A percentile compares a stretch with the other conserved stretches of the same genome.
Evolutionary conservation across 2,797 vertebrate species (phyloP).

Genomic region (Distichodus sexfasciatus): DNA sequence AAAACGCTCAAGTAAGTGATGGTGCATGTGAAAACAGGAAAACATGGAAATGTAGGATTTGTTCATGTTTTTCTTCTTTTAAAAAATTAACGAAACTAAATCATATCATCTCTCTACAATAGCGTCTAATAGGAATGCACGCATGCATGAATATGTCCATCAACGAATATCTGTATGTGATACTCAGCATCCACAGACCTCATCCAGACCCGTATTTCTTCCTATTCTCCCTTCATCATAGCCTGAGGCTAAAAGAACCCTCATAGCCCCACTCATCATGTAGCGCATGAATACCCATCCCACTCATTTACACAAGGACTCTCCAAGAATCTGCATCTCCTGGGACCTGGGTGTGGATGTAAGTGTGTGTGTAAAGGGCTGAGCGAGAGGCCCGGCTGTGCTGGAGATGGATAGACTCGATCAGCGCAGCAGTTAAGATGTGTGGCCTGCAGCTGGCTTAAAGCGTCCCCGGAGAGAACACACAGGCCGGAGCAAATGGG

Average conservation of each 20-base stretch:
- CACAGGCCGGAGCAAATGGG: conserved; percentile 72
- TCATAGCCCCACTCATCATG: conserved; percentile 75
- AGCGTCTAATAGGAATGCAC: not conserved
- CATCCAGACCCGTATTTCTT: conserved; percentile 58
- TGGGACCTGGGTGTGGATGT: conserved; percentile 33
- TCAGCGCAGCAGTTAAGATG: conserved; percentile 80
- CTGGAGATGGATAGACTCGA: conserved; percentile 79
- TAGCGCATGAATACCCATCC: conserved; percentile 90
- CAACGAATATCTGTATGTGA: not conserved
- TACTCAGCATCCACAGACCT: not conserved
- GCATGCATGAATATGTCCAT: conserved; percentile 4
- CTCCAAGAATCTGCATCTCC: conserved; percentile 59
- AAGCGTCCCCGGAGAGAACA: conserved; percentile 75
- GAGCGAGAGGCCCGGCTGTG: conserved; percentile 60
- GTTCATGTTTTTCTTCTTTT: too few relatives aligned
- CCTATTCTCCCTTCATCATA: conserved; percentile 73
- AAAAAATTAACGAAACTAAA: too few relatives aligned
- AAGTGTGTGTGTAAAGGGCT: conserved; percentile 18
- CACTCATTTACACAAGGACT: conserved; percentile 86
- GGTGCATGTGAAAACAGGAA: not conserved
- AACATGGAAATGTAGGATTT: conserved; percentile 8
- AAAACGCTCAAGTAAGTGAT: conserved; percentile 28
- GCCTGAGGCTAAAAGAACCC: conserved; percentile 81
- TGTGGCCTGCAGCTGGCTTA: conserved; percentile 73
- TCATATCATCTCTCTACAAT: not conserved